phyloP scores from a whole-genome alignment of 2,797 vertebrate genomes.

The Labroides dimidiatus region DNA sequence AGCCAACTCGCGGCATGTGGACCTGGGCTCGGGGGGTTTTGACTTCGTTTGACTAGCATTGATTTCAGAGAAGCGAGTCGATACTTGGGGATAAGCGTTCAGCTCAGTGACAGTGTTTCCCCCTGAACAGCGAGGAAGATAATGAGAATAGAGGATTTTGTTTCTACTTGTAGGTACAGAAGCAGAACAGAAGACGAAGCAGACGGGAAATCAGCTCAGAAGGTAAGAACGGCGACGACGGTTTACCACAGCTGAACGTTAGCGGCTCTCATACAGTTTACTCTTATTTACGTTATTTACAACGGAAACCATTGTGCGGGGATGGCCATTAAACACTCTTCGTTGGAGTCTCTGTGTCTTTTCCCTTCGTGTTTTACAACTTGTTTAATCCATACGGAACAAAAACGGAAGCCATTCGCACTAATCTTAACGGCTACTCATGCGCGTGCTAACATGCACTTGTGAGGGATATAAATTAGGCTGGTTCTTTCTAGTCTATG shows the following conservation, averaged over 20 bases:
- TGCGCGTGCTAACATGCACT: background rate
- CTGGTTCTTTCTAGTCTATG: background rate
- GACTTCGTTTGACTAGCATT: constrained; percentile 40
- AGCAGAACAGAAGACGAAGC: constrained; percentile 30
- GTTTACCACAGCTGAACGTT: background rate
- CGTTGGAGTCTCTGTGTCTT: background rate
- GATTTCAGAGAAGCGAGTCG: constrained; percentile 13
- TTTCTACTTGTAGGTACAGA: constrained; percentile 47
- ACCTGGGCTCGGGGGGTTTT: constrained; percentile 1
- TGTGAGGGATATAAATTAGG: background rate
- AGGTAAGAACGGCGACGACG: constrained; percentile 60
- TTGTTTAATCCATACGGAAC: constrained; percentile 2
- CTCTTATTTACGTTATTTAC: background rate
- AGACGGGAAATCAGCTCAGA: constrained; percentile 47
- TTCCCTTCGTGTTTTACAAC: constrained; percentile 27
- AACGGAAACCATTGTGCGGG: background rate
- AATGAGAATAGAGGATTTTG: constrained; percentile 71
- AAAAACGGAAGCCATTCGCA: background rate
- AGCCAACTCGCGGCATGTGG: constrained; percentile 46
- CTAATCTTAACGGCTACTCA: background rate
- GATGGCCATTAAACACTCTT: background rate
- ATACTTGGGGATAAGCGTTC: constrained; percentile 2
- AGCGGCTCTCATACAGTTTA: background rate
- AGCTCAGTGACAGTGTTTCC: constrained; percentile 22
- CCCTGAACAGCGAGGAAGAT: constrained; percentile 44